Evolutionary conservation across 92 coral and sea anemone genomes (phyloP).

Genomic region (Metridium senile): DNA sequence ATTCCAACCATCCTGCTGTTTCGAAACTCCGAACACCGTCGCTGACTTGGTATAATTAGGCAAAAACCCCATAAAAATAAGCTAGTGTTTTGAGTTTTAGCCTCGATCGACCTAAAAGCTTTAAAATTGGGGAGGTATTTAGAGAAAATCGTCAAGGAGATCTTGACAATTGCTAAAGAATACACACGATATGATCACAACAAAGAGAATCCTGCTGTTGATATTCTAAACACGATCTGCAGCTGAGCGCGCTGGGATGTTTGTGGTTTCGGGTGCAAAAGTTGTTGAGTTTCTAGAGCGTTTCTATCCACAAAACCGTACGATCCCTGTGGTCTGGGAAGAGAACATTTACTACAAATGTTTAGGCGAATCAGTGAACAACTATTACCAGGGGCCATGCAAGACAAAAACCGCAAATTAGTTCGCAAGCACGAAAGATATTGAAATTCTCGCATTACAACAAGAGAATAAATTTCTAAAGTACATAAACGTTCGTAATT

Average conservation of each 20-base stretch:
- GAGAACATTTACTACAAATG: neutral
- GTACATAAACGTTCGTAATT: neutral
- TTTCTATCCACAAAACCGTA: neutral
- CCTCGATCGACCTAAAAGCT: neutral
- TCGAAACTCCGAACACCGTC: neutral
- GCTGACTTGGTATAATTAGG: neutral
- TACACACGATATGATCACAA: neutral
- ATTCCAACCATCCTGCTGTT: constrained; percentile 1
- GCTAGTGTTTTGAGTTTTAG: neutral
- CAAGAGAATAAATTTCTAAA: neutral
- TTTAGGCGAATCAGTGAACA: neutral
- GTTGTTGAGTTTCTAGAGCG: constrained; percentile 6
- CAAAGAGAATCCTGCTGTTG: neutral
- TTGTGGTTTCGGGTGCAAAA: neutral
- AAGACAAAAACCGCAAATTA: constrained; percentile 9
- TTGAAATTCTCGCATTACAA: neutral
- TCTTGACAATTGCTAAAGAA: neutral
- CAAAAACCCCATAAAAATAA: neutral
- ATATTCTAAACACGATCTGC: constrained; percentile 4
- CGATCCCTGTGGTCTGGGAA: neutral
- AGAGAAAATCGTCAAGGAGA: constrained; percentile 10
- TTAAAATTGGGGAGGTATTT: neutral
- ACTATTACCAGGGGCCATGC: neutral
- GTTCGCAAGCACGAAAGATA: neutral
- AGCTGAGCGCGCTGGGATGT: constrained; percentile 3